Conservation (phyloP, 2,113 vertebrate genomes). For the Speoplatyrhinus poulsoni region DNA sequence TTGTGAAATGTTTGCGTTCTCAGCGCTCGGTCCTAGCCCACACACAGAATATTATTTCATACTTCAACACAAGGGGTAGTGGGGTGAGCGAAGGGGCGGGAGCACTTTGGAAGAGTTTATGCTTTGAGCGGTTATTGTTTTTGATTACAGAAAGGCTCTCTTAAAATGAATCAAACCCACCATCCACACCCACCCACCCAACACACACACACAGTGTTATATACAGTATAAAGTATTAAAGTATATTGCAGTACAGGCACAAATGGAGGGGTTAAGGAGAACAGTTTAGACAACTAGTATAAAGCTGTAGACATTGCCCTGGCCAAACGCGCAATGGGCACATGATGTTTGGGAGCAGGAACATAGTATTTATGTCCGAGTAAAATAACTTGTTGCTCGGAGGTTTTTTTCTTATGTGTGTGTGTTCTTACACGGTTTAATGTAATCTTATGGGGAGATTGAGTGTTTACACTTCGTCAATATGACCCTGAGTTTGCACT, state of each 20-base stretch:
- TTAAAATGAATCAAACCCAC: slow-evolving; percentile 58
- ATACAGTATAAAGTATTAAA: background rate
- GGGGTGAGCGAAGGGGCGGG: background rate
- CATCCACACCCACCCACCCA: slow-evolving; percentile 38
- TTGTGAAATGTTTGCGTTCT: slow-evolving; percentile 99
- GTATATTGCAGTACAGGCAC: slow-evolving; percentile 23
- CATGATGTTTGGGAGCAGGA: slow-evolving; percentile 67
- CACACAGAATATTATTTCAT: slow-evolving; percentile 98
- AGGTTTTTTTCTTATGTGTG: slow-evolving; percentile 57
- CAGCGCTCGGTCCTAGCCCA: slow-evolving; percentile 89
- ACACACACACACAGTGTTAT: slow-evolving; percentile 22
- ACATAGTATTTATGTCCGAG: slow-evolving; percentile 69
- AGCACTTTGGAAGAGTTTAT: slow-evolving; percentile 85
- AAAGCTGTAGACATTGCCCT: slow-evolving; percentile 58
- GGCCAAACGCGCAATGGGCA: slow-evolving; percentile 62
- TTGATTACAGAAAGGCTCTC: slow-evolving; percentile 91
- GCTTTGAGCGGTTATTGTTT: slow-evolving; percentile 97
- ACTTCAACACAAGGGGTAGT: slow-evolving; percentile 77
- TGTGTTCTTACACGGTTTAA: slow-evolving; percentile 55
- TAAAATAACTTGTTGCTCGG: slow-evolving; percentile 61
- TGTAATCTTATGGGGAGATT: slow-evolving; percentile 58
- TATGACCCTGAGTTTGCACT: slow-evolving; percentile 48
- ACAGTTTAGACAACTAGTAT: slow-evolving; percentile 75
- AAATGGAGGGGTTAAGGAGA: slow-evolving; percentile 49
- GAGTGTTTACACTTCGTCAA: slow-evolving; percentile 61